Evolutionary conservation across 2,113 vertebrate genomes (phyloP), one percentile per base, ranked within the genome.

Genomic region (Antechinus flavipes): DNA sequence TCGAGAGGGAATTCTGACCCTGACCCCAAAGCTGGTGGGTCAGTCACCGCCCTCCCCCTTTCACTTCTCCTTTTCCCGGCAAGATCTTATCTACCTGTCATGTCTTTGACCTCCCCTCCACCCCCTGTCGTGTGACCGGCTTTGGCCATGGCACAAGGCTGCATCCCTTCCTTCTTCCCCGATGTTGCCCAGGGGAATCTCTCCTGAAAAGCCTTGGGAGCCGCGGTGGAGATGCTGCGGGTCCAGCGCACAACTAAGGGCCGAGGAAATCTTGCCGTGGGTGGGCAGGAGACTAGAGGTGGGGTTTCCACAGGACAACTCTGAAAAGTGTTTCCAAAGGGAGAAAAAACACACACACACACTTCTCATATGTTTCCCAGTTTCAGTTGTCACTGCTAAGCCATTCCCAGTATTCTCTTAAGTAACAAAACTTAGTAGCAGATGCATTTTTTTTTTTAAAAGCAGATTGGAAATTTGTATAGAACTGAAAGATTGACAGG

Each of bases 81-180:
- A 6, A 68, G 25, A 49, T 14, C 90, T 61, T 22, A 12, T 91
- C 95, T 96, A 92, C 93, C 96, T 94, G 96, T 96, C 95, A 90
- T 55, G 35, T 91, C 35, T 76, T 26, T 24, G 0, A 50, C 9
- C 68, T 30, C 2, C 68, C 92, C 23, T 49, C n/a, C 55, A 56
- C 91, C 50, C 9, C 27, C 8, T 27, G 35, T 54, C n/a, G 27
- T 2, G 55, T 19, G 93, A 94, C 47, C 94, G 68, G n/a, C 91
- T 47, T 89, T 42, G 19, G 27, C 56, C 56, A 12, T 6, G 95
- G 56, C 42, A 9, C 90, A 14, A 61, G n/a, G 23, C 35, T 55
- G 46, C 61, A 76, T 76, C 14, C 12, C 61, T n/a, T 14, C 35
- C 35, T 22, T 84, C 49, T 58, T 26, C 25, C n/a, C 52, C 2